Evolutionary conservation across 2,113 vertebrate genomes (phyloP), one percentile per base, ranked within the genome.

Genomic region (Platanista minor): DNA sequence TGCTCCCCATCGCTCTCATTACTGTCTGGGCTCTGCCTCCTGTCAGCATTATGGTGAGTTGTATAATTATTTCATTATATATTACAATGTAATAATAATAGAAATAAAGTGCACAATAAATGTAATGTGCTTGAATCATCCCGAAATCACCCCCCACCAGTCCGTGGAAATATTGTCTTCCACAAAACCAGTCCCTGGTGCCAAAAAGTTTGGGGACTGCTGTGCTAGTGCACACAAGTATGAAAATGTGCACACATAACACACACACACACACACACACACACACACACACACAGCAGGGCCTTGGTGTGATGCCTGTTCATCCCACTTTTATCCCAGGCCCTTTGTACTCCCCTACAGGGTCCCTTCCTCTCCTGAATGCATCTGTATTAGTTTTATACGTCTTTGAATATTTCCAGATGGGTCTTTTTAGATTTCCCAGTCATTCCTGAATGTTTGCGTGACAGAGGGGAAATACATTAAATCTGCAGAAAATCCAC

Each of bases 401-500:
- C 3, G 1, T 59, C 81, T 69, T 89, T 59, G 6, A 64, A 31
- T 90, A 54, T 95, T 91, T 95, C 84, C 75, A 94, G 20, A 91
- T 57, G 31, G 39, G 13, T 29, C 12, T 66, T 92, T 75, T 95
- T 57, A 72, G 74, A 66, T 95, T 86, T 85, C 84, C 36, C 0
- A 61, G 69, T 82, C 62, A 83, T 84, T 83, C 39, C n/a, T 85
- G 64, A n/a, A 82, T 54, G 31, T 91, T 54, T 94, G 61, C 15
- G 1, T 88, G 64, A 21, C 36, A 62, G 39, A 94, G 39, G 80
- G 82, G 9, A 93, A 92, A 85, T 39, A 90, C n/a, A 85, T 49
- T 92, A 95, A 64, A 95, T 94, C 33, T 93, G 33, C 54, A 97
- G 83, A 91, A 90, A 97, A 90, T 95, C 78, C 36, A 20, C 83